Conservation (phyloP, 2,888 invertebrate species). For the Megaustenia siamemsis region DNA sequence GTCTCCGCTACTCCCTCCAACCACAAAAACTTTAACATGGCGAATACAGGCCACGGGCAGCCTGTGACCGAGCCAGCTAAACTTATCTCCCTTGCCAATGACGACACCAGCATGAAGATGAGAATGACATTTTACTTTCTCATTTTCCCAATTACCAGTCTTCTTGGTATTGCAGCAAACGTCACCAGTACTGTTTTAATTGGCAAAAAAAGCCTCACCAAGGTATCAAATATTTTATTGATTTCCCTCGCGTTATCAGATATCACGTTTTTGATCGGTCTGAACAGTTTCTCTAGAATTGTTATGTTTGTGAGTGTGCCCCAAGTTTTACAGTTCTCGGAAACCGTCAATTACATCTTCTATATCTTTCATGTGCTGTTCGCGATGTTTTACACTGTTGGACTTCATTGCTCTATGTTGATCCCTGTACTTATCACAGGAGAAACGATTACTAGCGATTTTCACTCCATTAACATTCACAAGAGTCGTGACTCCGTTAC, state of each 20-base stretch:
- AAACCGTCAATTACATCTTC: background rate
- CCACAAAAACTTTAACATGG: too few relatives aligned
- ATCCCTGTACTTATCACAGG: background rate
- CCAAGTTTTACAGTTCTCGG: background rate
- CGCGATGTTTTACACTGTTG: background rate
- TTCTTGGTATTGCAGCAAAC: background rate
- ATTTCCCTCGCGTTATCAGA: background rate
- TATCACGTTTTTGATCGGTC: background rate
- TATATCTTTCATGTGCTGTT: background rate
- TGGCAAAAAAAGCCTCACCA: slow-evolving; percentile 2
- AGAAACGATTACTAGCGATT: background rate
- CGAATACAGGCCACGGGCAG: too few relatives aligned
- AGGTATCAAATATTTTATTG: slow-evolving; percentile 19
- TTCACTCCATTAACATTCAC: background rate
- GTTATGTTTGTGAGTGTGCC: background rate
- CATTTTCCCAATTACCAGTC: background rate
- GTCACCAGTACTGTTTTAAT: background rate
- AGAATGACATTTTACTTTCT: background rate
- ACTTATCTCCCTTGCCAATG: too few relatives aligned
- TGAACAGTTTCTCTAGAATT: background rate
- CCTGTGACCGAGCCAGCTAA: too few relatives aligned
- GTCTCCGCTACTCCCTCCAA: too few relatives aligned
- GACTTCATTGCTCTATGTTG: background rate
- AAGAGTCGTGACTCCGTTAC: background rate
- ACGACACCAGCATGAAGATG: too few relatives aligned